A percentile compares a stretch with the other conserved stretches of the same genome.
phyloP scores from a whole-genome alignment of 2,113 vertebrate genomes.

The Lutjanus erythropterus region DNA sequence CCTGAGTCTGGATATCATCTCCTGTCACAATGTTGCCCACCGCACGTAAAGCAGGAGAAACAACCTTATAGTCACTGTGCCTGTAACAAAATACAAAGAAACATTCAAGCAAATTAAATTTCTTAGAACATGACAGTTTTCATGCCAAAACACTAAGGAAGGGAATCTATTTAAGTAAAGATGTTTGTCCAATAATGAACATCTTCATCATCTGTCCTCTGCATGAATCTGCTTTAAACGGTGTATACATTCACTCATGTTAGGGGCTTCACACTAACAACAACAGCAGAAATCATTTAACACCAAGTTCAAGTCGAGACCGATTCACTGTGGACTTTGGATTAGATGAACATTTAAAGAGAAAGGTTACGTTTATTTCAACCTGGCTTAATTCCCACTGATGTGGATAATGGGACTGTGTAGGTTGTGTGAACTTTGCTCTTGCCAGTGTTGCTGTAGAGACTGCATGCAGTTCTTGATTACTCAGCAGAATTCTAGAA shows the following conservation, averaged over 20 bases:
- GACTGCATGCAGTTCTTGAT: no score
- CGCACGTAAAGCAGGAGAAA: conserved; percentile 92
- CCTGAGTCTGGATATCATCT: conserved; percentile 95
- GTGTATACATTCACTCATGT: background rate
- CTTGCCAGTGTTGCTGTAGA: no score
- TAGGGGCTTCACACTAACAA: background rate
- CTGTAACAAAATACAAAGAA: conserved; percentile 64
- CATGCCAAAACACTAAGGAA: background rate
- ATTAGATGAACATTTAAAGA: background rate
- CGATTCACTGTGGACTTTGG: background rate
- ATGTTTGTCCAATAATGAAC: background rate
- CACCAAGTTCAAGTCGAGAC: background rate
- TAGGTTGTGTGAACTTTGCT: no score
- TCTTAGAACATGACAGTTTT: background rate
- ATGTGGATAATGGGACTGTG: no score
- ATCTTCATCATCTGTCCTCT: background rate
- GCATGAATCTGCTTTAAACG: no score
- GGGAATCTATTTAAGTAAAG: background rate
- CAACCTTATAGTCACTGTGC: conserved; percentile 95
- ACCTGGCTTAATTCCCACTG: no score
- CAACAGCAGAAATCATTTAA: background rate
- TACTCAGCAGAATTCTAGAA: no score
- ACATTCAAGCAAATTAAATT: background rate
- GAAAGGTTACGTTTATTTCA: no score
- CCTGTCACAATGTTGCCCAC: conserved; percentile 96